phyloP scores from a whole-genome alignment of 2,113 vertebrate genomes.

The Pangasianodon gigas region DNA sequence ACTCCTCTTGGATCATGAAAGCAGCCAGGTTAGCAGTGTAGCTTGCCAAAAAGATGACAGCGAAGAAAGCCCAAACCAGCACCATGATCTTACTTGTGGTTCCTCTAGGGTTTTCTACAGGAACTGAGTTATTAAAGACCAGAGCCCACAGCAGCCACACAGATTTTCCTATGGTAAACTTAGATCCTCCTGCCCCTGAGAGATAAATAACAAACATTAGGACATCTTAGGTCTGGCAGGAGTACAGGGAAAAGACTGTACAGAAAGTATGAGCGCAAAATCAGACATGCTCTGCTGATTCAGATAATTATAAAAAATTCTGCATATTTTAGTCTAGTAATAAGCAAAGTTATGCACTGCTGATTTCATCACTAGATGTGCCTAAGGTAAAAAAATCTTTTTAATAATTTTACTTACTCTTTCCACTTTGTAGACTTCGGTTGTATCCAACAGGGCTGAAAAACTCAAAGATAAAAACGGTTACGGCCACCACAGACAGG shows the following conservation, averaged over 20 bases:
- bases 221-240: not conserved
- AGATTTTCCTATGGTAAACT: conserved; percentile 92
- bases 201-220: conserved; percentile 19
- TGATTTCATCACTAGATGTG: conserved; percentile 36
- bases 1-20: conserved; percentile 94
- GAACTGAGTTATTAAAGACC: conserved; percentile 95
- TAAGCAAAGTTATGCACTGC: conserved; percentile 34
- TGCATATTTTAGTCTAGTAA: conserved; percentile 28
- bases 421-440: conserved; percentile 83
- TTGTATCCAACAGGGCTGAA: conserved; percentile 90
- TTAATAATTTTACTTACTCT: conserved; percentile 74
- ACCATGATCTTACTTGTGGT: conserved; percentile 98
- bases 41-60: conserved; percentile 87
- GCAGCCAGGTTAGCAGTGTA: conserved; percentile 85
- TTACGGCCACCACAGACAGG: conserved; percentile 91
- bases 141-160: conserved; percentile 87
- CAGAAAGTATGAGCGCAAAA: not conserved
- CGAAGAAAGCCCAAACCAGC: conserved; percentile 86
- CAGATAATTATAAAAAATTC: conserved; percentile 36
- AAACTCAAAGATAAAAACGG: conserved; percentile 91
- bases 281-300: conserved; percentile 34
- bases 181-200: conserved; percentile 79
- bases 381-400: conserved; percentile 21
- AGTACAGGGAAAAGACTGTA: conserved; percentile 22
- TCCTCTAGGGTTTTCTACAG: conserved; percentile 90